Conservation (phyloP, 1,140 invertebrate species). For the Papilio polytes region DNA sequence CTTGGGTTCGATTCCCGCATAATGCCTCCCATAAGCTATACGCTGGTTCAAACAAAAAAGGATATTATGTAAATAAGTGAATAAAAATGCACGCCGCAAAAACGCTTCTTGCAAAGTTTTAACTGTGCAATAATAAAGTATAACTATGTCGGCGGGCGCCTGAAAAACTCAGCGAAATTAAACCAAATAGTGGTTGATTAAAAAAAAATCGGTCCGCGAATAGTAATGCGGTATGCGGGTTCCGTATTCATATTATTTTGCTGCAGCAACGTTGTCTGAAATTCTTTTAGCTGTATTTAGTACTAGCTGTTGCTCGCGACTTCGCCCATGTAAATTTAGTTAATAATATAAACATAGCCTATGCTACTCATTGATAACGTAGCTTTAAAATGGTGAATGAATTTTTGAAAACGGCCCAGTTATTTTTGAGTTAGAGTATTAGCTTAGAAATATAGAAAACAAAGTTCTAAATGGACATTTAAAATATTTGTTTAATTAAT, state of each 20-base stretch:
- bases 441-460: too few relatives aligned
- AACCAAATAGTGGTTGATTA: slow-evolving; percentile 56
- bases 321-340: too few relatives aligned
- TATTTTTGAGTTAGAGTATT: too few relatives aligned
- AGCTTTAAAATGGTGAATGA: too few relatives aligned
- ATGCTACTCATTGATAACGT: too few relatives aligned
- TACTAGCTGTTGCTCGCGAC: too few relatives aligned
- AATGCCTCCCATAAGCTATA: slow-evolving; percentile 35
- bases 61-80: slow-evolving; percentile 60
- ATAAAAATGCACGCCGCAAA: slow-evolving; percentile 61
- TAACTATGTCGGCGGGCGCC: slow-evolving; percentile 50
- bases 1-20: slow-evolving; percentile 43
- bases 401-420: too few relatives aligned
- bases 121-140: slow-evolving; percentile 59
- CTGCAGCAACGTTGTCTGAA: not conserved
- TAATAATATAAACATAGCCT: too few relatives aligned
- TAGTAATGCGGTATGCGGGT: slow-evolving; percentile 8
- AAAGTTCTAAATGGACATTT: too few relatives aligned
- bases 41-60: slow-evolving; percentile 49
- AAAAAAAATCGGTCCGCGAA: slow-evolving; percentile 49
- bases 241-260: slow-evolving; percentile 40
- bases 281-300: not conserved
- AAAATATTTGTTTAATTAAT: too few relatives aligned
- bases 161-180: slow-evolving; percentile 54
- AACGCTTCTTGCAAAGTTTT: slow-evolving; percentile 49